A percentile compares a stretch with the other conserved stretches of the same genome.
Evolutionary conservation across 2,113 vertebrate species (phyloP).

Genomic region (Leucopsar rothschildi): DNA sequence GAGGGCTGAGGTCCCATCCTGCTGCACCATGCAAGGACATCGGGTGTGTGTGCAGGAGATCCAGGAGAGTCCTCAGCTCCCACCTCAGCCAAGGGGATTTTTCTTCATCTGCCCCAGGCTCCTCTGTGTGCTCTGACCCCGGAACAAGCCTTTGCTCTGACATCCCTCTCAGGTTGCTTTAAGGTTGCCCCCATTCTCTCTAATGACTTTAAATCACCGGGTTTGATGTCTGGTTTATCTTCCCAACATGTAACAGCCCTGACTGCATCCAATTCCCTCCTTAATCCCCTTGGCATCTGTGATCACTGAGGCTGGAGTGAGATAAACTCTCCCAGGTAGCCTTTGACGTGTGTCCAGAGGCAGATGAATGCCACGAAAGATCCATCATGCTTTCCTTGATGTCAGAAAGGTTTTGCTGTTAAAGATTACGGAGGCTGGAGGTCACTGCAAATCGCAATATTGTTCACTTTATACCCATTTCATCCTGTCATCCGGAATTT

Average conservation of each 20-base stretch:
- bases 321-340: slow-evolving; percentile 2
- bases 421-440: neutral
- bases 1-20: neutral
- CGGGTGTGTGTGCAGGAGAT: neutral
- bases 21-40: neutral
- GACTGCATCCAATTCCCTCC: neutral
- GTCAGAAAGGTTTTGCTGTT: neutral
- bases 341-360: neutral
- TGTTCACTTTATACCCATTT: neutral
- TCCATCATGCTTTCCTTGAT: slow-evolving; percentile 34
- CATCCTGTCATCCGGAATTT: slow-evolving; percentile 3
- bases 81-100: neutral
- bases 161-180: neutral
- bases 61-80: neutral
- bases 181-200: neutral
- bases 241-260: neutral
- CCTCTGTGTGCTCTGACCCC: neutral
- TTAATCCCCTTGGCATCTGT: neutral
- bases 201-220: neutral
- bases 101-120: neutral
- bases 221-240: neutral
- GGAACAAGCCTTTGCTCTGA: neutral
- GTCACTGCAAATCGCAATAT: neutral
- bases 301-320: neutral
- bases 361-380: neutral